Percentiles rank a stretch among this genome's conserved stretches.
These are phyloP conservation scores for Erebia palarica DNA, from an alignment of 2,888 invertebrate genomes.

Conservation along the genomic window DNA sequence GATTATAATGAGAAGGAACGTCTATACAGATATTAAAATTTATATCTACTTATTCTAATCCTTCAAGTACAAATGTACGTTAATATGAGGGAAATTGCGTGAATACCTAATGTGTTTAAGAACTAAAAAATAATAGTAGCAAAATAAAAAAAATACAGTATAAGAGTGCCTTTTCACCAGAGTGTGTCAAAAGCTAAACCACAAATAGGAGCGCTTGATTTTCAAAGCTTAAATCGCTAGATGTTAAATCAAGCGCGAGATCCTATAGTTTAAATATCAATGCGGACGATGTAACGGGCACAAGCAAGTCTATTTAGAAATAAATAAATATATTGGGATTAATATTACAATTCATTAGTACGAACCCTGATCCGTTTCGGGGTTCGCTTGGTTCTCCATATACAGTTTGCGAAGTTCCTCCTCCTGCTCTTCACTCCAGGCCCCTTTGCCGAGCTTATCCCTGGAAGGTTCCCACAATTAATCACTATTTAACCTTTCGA, in stretches of 20 bases:
- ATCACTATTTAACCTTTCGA: constrained; percentile 39
- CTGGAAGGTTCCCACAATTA: constrained; percentile 47
- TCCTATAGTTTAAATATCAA: too few relatives aligned
- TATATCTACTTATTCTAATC: background rate
- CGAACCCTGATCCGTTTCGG: constrained; percentile 86
- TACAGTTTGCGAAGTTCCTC: constrained; percentile 91
- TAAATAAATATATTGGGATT: constrained; percentile 25
- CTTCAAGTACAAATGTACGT: too few relatives aligned
- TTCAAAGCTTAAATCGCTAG: too few relatives aligned
- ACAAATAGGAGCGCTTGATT: too few relatives aligned
- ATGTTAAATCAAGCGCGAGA: too few relatives aligned
- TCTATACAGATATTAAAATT: background rate
- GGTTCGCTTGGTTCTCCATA: constrained; percentile 90
- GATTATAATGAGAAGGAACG: constrained; percentile 3
- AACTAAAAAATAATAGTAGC: too few relatives aligned
- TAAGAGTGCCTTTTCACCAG: too few relatives aligned
- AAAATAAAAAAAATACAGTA: too few relatives aligned
- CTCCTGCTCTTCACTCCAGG: constrained; percentile 94
- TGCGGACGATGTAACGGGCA: too few relatives aligned
- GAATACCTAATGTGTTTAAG: too few relatives aligned
- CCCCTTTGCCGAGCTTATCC: constrained; percentile 73
- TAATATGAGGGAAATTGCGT: too few relatives aligned
- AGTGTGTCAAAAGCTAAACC: too few relatives aligned
- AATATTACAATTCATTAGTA: constrained; percentile 23
- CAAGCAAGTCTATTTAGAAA: background rate